phyloP scores from a whole-genome alignment of 2,888 invertebrate genomes.

The Trichogramma evanescens region DNA sequence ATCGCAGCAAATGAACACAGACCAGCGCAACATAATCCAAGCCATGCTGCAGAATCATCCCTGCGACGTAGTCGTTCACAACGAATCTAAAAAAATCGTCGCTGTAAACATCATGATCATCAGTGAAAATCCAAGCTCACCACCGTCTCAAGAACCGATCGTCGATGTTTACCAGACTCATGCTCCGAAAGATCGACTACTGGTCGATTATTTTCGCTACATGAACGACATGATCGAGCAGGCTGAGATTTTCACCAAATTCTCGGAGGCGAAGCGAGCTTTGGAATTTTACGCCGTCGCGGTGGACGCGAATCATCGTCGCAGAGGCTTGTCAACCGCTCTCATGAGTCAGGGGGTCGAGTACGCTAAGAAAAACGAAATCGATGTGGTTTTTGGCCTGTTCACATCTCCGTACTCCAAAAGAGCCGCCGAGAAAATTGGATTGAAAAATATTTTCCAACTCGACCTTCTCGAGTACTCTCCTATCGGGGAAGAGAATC shows the following conservation, averaged over 20 bases:
- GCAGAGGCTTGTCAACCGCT: constrained; percentile 23
- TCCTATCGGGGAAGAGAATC: constrained; percentile 1
- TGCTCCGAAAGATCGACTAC: constrained; percentile 15
- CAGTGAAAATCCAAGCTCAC: constrained; percentile 21
- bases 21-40: constrained; percentile 24
- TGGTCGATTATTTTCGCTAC: constrained; percentile 26
- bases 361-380: constrained; percentile 14
- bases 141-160: neutral
- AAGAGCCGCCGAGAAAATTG: constrained; percentile 23
- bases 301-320: constrained; percentile 26
- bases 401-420: constrained; percentile 27
- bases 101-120: constrained; percentile 26
- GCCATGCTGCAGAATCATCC: constrained; percentile 22
- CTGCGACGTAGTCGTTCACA: constrained; percentile 24
- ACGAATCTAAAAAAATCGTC: constrained; percentile 18
- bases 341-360: constrained; percentile 22
- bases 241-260: constrained; percentile 20
- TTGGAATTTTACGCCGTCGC: constrained; percentile 31
- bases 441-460: constrained; percentile 20
- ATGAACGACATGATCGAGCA: constrained; percentile 24
- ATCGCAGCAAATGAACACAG: constrained; percentile 19
- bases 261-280: constrained; percentile 17
- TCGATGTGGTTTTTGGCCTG: constrained; percentile 26
- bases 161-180: constrained; percentile 16
- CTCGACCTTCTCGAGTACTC: constrained; percentile 22